Percentiles rank a stretch among this genome's conserved stretches.
phyloP scores from a whole-genome alignment of 2,113 vertebrate species.

The Hippotragus niger region DNA sequence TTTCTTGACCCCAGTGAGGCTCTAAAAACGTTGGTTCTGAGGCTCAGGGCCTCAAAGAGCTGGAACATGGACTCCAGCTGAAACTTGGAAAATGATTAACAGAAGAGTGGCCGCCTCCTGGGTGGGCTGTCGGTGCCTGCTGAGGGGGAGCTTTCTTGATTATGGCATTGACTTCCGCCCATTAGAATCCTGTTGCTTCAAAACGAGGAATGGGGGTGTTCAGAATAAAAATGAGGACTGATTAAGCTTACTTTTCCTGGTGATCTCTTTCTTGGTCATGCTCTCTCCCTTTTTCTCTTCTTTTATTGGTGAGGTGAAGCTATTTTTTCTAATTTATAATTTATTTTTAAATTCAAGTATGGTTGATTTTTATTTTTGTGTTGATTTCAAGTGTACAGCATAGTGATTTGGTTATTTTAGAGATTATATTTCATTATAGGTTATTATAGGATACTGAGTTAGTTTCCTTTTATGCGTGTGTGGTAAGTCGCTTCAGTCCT shows the following conservation, averaged over 20 bases:
- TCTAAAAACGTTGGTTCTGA: not conserved
- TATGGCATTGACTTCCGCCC: fast-evolving
- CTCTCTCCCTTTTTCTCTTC: not conserved
- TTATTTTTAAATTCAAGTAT: not conserved
- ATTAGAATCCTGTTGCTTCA: not conserved
- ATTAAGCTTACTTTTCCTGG: not conserved
- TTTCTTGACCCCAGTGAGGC: not conserved
- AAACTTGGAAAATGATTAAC: fast-evolving
- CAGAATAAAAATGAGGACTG: too few species aligned
- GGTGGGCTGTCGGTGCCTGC: not conserved
- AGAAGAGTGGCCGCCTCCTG: fast-evolving
- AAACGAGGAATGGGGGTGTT: fast-evolving
- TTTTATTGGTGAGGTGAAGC: not conserved
- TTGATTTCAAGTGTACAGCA: not conserved
- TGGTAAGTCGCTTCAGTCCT: not conserved
- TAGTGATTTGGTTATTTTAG: not conserved
- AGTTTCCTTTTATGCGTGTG: not conserved
- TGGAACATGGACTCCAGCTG: fast-evolving
- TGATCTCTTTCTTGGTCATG: not conserved
- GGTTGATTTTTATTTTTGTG: not conserved
- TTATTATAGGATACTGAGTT: not conserved
- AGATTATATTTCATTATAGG: not conserved
- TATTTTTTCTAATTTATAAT: not conserved
- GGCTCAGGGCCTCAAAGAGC: fast-evolving
- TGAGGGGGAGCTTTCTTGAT: not conserved